Conservation (phyloP, 2,888 invertebrate species). For the Anagyrus pseudococci region DNA sequence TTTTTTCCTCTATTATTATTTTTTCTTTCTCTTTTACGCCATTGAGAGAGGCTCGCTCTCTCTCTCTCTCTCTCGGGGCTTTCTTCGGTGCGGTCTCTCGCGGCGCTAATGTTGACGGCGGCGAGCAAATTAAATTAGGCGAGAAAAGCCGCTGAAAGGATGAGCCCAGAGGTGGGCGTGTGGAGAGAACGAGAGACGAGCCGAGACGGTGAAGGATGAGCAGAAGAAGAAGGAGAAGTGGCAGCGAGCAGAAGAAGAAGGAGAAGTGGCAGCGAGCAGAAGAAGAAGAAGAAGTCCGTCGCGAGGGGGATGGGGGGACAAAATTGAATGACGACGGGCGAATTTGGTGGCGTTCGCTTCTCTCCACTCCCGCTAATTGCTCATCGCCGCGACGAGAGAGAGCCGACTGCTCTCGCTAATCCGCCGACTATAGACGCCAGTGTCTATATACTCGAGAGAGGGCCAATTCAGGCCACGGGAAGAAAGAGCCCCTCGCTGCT, state of each 20-base stretch:
- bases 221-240: background rate
- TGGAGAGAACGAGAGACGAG: too few species aligned
- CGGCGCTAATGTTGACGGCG: background rate
- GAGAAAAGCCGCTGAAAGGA: background rate
- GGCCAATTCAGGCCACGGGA: too few species aligned
- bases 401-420: too few species aligned
- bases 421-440: background rate
- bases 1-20: too few species aligned
- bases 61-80: too few species aligned
- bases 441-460: background rate
- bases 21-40: too few species aligned
- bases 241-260: too few species aligned
- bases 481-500: background rate
- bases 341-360: background rate
- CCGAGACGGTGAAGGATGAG: too few species aligned
- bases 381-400: background rate
- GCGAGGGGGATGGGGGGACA: background rate
- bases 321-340: too few species aligned
- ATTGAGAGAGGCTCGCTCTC: too few species aligned
- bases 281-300: background rate
- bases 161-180: background rate
- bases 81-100: too few species aligned
- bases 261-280: background rate
- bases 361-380: constrained; percentile 13
- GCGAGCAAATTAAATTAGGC: background rate